phyloP scores from a whole-genome alignment of 2,113 vertebrate genomes.

The Protobothrops flavoviridis region DNA sequence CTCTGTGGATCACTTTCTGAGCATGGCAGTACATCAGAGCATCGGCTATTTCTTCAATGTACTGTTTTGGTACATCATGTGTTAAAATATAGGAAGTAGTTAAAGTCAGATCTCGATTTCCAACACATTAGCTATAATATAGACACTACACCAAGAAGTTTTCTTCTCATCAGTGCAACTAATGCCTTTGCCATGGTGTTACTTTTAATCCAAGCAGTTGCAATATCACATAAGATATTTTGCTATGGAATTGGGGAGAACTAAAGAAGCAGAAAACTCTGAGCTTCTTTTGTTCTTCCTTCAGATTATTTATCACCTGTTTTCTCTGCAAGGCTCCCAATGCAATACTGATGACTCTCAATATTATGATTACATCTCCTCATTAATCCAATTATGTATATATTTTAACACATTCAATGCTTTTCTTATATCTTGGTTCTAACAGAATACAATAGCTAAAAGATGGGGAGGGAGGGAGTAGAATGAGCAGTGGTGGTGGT shows the following conservation, averaged over 20 bases:
- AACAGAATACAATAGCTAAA: no score
- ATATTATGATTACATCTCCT: not conserved
- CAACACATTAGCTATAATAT: not conserved
- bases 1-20: slow-evolving; percentile 30
- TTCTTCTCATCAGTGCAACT: not conserved
- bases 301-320: no score
- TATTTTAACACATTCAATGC: no score
- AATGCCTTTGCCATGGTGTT: not conserved
- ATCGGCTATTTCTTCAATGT: slow-evolving; percentile 38
- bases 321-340: not conserved
- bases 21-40: slow-evolving; percentile 41
- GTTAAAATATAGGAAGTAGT: not conserved
- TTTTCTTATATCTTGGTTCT: no score
- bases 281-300: no score
- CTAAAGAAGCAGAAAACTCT: not conserved
- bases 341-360: not conserved
- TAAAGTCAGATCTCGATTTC: not conserved
- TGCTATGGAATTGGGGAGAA: not conserved
- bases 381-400: no score
- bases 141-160: not conserved
- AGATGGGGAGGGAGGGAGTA: no score
- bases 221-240: not conserved
- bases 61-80: slow-evolving; percentile 8
- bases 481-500: no score
- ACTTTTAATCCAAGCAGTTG: not conserved